Conservation (phyloP, 2,888 invertebrate genomes). For the Drosophila atripex region DNA sequence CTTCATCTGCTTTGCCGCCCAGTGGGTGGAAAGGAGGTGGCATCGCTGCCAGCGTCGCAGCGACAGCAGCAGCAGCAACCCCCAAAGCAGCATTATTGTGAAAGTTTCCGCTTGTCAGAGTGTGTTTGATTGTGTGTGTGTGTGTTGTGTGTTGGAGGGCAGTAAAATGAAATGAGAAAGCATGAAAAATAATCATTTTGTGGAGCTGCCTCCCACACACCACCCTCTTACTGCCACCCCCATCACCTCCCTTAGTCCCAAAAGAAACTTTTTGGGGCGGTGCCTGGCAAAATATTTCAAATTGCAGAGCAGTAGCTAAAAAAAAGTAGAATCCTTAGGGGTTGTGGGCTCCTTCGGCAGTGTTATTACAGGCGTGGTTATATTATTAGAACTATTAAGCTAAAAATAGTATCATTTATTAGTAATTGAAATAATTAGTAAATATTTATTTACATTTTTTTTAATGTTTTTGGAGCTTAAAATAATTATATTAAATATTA, state of each 20-base stretch:
- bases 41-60: conserved; percentile 42
- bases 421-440: too few species aligned
- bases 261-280: conserved; percentile 68
- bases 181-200: conserved; percentile 73
- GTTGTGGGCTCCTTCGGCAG: conserved; percentile 2
- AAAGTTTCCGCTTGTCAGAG: conserved; percentile 55
- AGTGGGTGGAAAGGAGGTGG: conserved; percentile 31
- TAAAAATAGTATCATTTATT: too few species aligned
- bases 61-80: conserved; percentile 48
- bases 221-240: conserved; percentile 13
- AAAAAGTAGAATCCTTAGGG: conserved; percentile 39
- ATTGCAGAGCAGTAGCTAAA: conserved; percentile 46
- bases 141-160: conserved; percentile 45
- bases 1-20: conserved; percentile 9
- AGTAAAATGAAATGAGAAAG: conserved; percentile 74
- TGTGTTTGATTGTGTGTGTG: conserved; percentile 27
- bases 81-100: conserved; percentile 65
- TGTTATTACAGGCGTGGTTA: conserved; percentile 15
- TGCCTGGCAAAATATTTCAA: conserved; percentile 69
- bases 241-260: background rate
- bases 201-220: conserved; percentile 28
- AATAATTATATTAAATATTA: too few species aligned
- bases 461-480: background rate
- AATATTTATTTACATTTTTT: too few species aligned
- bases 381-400: background rate